Evolutionary conservation across 2,888 invertebrate species (phyloP), one percentile per base, ranked within the genome.

Genomic region (Thereva nobilitata): DNA sequence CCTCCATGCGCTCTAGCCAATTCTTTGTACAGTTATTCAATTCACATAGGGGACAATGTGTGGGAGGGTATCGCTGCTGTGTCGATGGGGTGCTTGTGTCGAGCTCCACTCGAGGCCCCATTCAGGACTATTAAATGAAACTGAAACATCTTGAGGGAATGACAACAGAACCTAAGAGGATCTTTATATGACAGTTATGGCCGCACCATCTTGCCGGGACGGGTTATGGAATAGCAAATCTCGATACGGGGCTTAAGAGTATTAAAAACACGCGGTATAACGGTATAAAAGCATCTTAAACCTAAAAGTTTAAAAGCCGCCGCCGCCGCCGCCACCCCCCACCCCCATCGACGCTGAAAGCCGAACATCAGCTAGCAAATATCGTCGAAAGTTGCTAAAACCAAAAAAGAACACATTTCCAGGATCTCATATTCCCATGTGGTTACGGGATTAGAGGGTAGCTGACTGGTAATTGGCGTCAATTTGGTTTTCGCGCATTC

Each of bases 381-480:
- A 23, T 23, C 23, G 23, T 23, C 23, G 23, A 41, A 50, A 50
- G 45, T 50, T 61, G 8, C 61, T 49, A 50, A 42, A 50, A 61
- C 49, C 61, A 49, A 37, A 61, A 61, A 50, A 50, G 50, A 61
- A 40, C 61, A 61, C 50, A 61, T 42, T 61, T 42, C 61, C 41
- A 49, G 61, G 50, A 61, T 61, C 42, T 42, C 55, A 52, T 52
- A 68, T 68, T 68, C 68, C 67, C 71, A 68, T 57, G 69, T 67
- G 69, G 67, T 67, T 64, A 37, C 34, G 41, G 70, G 71, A 72
- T 70, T 69, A 64, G 67, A 69, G 71, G 73, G 71, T 73, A 72
- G 72, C 73, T 74, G 76, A 74, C 77, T 78, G 77, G 79, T 80
- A 80, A 80, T 80, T 80, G 80, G 78, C 80, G 80, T 80, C 80